phyloP scores from a whole-genome alignment of 2,888 invertebrate species.

The Mythimna impura region DNA sequence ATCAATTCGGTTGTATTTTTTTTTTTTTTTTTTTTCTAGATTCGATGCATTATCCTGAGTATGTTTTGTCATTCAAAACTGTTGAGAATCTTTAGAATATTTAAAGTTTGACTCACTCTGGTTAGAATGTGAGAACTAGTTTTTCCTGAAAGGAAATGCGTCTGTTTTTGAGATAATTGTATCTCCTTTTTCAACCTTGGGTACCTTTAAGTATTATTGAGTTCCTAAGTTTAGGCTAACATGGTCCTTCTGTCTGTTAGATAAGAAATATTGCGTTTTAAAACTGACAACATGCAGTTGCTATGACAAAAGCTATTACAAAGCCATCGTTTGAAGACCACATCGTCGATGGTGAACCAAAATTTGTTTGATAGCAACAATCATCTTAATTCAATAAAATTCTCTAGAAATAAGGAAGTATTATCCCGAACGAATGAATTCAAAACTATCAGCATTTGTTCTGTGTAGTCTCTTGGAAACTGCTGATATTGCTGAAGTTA shows the following conservation, averaged over 20 bases:
- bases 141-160: not conserved
- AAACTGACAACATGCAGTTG: not conserved
- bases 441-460: slow-evolving; percentile 35
- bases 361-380: slow-evolving; percentile 23
- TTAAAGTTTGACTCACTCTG: no score
- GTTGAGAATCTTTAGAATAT: no score
- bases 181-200: not conserved
- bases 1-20: no score
- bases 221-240: not conserved
- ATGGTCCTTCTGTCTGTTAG: not conserved
- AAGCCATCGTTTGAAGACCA: no score
- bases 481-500: slow-evolving; percentile 42
- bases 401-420: slow-evolving; percentile 30
- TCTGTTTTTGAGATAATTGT: not conserved
- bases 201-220: not conserved
- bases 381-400: slow-evolving; percentile 14
- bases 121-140: no score
- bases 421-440: slow-evolving; percentile 26
- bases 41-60: not conserved
- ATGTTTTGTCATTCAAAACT: no score
- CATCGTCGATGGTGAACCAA: not conserved
- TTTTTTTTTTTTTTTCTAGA: not conserved
- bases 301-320: not conserved
- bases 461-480: slow-evolving; percentile 34
- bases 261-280: not conserved